Conservation (phyloP, 2,888 invertebrate genomes). For the Slavum lentiscoides region DNA sequence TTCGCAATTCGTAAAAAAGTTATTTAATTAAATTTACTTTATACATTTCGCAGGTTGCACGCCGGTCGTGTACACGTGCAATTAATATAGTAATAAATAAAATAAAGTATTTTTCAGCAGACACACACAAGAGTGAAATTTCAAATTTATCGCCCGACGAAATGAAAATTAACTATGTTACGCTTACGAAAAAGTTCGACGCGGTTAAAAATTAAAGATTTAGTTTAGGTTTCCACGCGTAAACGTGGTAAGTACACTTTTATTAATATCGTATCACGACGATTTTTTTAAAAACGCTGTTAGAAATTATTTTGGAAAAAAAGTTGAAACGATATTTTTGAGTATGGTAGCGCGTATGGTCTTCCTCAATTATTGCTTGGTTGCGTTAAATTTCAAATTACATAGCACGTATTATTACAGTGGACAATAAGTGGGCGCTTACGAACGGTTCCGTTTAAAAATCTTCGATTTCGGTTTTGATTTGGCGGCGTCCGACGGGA, state of each 20-base stretch:
- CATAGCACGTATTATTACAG: too few relatives aligned
- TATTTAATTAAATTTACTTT: too few relatives aligned
- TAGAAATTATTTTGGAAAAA: not conserved
- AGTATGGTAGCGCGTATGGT: not conserved
- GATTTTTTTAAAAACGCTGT: not conserved
- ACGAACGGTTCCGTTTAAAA: too few relatives aligned
- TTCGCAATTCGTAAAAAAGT: too few relatives aligned
- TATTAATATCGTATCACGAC: not conserved
- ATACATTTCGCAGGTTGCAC: too few relatives aligned
- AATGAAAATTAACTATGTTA: not conserved
- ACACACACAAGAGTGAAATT: conserved; percentile 1
- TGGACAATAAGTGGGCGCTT: too few relatives aligned
- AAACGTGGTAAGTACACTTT: not conserved
- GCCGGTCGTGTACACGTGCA: not conserved
- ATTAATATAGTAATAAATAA: conserved; percentile 18
- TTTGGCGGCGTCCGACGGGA: too few relatives aligned
- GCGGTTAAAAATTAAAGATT: not conserved
- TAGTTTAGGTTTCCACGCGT: not conserved
- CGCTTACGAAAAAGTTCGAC: not conserved
- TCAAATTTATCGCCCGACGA: not conserved
- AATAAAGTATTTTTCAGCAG: not conserved
- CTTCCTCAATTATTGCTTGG: too few relatives aligned
- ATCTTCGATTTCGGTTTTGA: too few relatives aligned
- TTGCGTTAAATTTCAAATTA: too few relatives aligned
- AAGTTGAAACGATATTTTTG: not conserved